Base-by-base conservation (phyloP, 2,113 vertebrate genomes). In the Rhabdornis inornatus region DNA sequence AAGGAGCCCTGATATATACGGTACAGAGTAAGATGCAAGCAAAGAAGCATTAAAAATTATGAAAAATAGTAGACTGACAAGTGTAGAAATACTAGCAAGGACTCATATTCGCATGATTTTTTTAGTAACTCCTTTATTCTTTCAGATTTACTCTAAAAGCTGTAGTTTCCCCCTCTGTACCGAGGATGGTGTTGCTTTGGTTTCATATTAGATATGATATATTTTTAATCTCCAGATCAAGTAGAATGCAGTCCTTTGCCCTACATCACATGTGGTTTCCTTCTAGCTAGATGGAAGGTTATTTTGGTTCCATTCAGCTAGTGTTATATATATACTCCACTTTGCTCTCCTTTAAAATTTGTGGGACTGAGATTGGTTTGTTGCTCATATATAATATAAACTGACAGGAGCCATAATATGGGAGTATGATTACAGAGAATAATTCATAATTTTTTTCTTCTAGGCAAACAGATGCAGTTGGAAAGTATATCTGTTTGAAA, bases 381-480 rank as follows among this genome's bases (percentile, higher is more conserved):
- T 91, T 83, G 66, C 50, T 95, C 3, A 2, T 24, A 23, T 74
- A 49, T 57, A 92, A 91, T 59, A 80, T 35, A 63, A 94, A 20
- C 47, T 92, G 91, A 81, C 75, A 90, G 47, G 33, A 96, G 50
- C 33, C 3, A 1, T 94, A 83, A 77, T 64, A 74, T 8, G 9
- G 68, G 39, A 74, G 30, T 83, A 47, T 78, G 87, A 92, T 94
- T 91, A 80, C 59, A 95, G 50, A 78, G 92, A 94, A 94, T 95
- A 95, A 94, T 93, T 96, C 15, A 90, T 95, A 13, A 0, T 66
- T 89, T 82, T 83, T 96, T 95, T 93, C 64, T 97, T 94, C 68
- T 81, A 63, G 87, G 79, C 75, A 90, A 86, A 74, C 19, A 85
- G 30, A 94, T 83, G 50, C 47, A 50, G 27, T 88, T 88, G 49